Percentiles rank a stretch among this genome's conserved stretches.
These are phyloP conservation scores for Nesoenas mayeri DNA, from an alignment of 2,113 vertebrate species.

Conservation along the genomic window DNA sequence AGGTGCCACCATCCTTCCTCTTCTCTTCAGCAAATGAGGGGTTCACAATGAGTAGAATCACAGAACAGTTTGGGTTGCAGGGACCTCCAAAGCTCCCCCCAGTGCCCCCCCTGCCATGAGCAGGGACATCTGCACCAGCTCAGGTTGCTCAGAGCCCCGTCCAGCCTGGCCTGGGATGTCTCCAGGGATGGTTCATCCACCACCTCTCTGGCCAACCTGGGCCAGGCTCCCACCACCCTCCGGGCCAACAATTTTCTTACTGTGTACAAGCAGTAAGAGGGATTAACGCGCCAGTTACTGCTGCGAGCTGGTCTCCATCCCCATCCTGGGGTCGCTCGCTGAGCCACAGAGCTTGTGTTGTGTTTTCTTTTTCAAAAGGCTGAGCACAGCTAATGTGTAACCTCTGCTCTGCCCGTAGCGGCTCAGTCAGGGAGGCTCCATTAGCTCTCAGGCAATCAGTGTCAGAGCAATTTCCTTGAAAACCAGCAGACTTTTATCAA, in stretches of 20 bases:
- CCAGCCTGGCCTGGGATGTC: too few relatives aligned
- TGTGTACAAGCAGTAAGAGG: neutral
- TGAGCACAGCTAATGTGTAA: constrained; percentile 30
- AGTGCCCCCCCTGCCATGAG: too few relatives aligned
- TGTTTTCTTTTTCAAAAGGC: neutral
- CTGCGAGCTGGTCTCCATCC: neutral
- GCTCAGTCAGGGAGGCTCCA: neutral
- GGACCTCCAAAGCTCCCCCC: too few relatives aligned
- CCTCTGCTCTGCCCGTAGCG: neutral
- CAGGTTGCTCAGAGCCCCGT: too few relatives aligned
- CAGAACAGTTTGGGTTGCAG: too few relatives aligned
- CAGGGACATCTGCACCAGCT: too few relatives aligned
- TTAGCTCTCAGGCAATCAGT: neutral
- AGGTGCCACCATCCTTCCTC: neutral
- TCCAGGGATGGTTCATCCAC: too few relatives aligned
- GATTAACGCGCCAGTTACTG: neutral
- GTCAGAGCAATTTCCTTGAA: neutral
- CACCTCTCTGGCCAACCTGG: too few relatives aligned
- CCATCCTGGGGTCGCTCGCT: neutral
- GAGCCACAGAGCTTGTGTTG: neutral
- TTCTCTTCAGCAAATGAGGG: rapidly evolving
- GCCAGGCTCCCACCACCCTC: too few relatives aligned
- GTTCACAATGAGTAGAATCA: neutral
- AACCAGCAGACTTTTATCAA: constrained; percentile 20
- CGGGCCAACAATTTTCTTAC: too few relatives aligned